These are phyloP conservation scores for Coptodon bakossiorum DNA, from an alignment of 2,113 vertebrate genomes.

Conservation along the genomic window DNA sequence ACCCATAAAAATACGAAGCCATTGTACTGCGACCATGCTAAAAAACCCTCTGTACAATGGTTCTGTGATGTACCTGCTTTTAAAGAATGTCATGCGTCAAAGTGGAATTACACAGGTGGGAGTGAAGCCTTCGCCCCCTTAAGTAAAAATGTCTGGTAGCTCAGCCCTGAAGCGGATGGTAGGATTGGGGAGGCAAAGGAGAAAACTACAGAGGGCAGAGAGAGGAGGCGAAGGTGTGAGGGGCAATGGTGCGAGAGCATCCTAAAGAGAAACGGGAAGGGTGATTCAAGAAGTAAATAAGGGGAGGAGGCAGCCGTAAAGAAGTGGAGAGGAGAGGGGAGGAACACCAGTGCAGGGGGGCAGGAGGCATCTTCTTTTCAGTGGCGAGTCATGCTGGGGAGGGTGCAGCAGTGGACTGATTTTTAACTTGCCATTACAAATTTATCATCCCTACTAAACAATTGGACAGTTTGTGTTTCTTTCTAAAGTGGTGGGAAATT, in stretches of 20 bases:
- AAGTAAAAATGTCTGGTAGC: conserved; percentile 1
- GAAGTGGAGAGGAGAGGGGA: not conserved
- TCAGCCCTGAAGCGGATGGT: conserved; percentile 42
- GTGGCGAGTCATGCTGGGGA: conserved; percentile 27
- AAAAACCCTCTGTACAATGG: conserved; percentile 1
- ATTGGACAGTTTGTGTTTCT: not conserved
- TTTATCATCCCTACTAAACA: not conserved
- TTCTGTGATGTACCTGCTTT: conserved; percentile 20
- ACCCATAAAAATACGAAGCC: conserved; percentile 5
- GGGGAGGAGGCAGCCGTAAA: not conserved
- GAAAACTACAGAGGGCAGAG: not conserved
- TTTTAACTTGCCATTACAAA: conserved; percentile 10
- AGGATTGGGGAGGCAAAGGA: not conserved
- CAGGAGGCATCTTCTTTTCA: not conserved
- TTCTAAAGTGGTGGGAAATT: not conserved
- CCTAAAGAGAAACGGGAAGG: not conserved
- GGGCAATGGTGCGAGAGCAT: not conserved
- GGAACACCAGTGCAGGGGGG: not conserved
- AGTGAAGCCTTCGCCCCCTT: conserved; percentile 2
- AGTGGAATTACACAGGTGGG: not conserved
- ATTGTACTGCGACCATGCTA: conserved; percentile 50
- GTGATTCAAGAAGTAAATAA: not conserved
- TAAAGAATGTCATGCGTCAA: conserved; percentile 33
- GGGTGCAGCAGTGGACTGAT: conserved; percentile 49
- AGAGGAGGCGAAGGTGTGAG: not conserved